These are phyloP conservation scores for Ylistrum balloti DNA, from an alignment of 1,140 invertebrate genomes.

Conservation along the genomic window DNA sequence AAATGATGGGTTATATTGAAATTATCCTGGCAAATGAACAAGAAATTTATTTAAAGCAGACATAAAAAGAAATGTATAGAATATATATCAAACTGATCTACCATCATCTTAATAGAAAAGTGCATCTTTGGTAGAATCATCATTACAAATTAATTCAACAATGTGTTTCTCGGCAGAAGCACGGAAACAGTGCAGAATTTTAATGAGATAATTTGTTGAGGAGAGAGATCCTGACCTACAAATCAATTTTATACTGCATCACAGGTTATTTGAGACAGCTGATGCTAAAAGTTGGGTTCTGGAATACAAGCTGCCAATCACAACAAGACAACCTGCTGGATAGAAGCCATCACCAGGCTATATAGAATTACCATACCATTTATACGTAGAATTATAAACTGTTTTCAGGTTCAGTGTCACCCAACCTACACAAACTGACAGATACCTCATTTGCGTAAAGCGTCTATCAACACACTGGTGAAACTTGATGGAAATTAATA, in stretches of 20 bases:
- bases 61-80: neutral
- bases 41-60: neutral
- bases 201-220: neutral
- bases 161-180: neutral
- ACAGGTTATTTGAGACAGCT: neutral
- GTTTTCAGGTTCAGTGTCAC: no score
- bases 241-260: conserved; percentile 3
- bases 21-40: conserved; percentile 14
- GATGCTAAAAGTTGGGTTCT: neutral
- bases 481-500: no score
- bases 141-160: neutral
- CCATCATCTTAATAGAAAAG: neutral
- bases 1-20: neutral
- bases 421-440: no score
- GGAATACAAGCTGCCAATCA: neutral
- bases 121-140: neutral
- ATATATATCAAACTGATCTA: neutral
- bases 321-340: no score
- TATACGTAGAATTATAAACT: neutral
- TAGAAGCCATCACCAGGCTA: no score
- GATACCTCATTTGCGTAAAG: no score
- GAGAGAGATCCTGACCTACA: neutral
- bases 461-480: no score
- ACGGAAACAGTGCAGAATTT: neutral
- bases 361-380: neutral